A percentile compares a stretch with the other conserved stretches of the same genome.
These are phyloP conservation scores for Noctua janthina DNA, from an alignment of 2,888 invertebrate species.

Conservation along the genomic window DNA sequence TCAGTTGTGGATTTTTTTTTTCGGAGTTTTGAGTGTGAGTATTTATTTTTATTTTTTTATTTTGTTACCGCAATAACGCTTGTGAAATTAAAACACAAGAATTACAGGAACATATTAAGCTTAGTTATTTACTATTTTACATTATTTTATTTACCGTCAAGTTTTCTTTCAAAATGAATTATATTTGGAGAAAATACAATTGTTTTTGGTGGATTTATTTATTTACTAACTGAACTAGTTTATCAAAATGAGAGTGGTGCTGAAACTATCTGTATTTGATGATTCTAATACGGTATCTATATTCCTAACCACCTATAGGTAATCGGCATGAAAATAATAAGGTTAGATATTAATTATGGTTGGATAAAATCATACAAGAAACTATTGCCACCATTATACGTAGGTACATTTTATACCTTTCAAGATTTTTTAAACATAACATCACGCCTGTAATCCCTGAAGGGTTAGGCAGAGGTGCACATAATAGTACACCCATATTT, in stretches of 20 bases:
- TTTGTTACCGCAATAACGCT: not conserved
- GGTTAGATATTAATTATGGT: not conserved
- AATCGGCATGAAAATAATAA: not conserved
- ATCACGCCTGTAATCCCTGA: too few species aligned
- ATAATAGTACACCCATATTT: too few species aligned
- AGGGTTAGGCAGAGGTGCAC: not conserved
- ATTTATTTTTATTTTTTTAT: not conserved
- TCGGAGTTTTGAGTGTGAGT: constrained; percentile 49
- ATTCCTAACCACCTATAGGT: not conserved
- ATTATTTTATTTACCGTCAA: not conserved
- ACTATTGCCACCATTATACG: not conserved
- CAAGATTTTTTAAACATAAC: not conserved
- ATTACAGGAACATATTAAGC: not conserved
- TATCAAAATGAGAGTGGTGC: not conserved
- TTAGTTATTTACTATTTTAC: not conserved
- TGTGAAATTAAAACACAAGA: not conserved
- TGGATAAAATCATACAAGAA: not conserved
- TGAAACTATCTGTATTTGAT: not conserved
- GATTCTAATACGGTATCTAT: not conserved
- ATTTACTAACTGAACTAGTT: not conserved
- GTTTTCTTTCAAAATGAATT: constrained; percentile 3
- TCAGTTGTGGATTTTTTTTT: constrained; percentile 49
- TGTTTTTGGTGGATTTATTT: not conserved
- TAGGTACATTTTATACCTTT: not conserved
- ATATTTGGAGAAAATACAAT: not conserved